Percentiles rank a stretch among this genome's conserved stretches.
Conservation (phyloP, 1,140 invertebrate species). For the Chymomyza costata region DNA sequence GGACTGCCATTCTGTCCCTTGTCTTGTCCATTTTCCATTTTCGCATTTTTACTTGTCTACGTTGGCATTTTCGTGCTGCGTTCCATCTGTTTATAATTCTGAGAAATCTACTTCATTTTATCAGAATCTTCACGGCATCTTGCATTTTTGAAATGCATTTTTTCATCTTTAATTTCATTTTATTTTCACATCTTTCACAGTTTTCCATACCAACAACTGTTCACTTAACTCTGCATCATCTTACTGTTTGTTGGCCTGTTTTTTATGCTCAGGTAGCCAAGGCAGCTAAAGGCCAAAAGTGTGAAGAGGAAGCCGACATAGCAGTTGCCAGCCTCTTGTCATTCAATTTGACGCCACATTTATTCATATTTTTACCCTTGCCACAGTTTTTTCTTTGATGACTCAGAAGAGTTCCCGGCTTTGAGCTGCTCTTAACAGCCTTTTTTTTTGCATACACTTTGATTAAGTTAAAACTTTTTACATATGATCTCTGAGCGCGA, state of each 20-base stretch:
- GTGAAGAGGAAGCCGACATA: not conserved
- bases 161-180: conserved; percentile 61
- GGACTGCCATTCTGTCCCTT: conserved; percentile 22
- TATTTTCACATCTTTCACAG: conserved; percentile 19
- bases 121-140: conserved; percentile 61
- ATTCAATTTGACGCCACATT: conserved; percentile 69
- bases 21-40: conserved; percentile 8
- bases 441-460: no score
- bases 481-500: no score
- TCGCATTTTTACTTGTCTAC: conserved; percentile 23
- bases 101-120: conserved; percentile 63
- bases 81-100: conserved; percentile 60
- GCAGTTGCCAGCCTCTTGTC: conserved; percentile 36
- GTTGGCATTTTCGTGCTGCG: conserved; percentile 33
- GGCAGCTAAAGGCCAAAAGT: not conserved
- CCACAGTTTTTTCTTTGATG: not conserved
- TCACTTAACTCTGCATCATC: conserved; percentile 9
- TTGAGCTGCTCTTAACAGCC: no score
- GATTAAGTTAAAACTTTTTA: no score
- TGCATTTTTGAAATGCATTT: conserved; percentile 64
- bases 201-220: no score
- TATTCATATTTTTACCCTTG: conserved; percentile 39
- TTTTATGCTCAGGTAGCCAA: not conserved
- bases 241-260: conserved; percentile 5
- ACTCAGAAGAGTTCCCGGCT: not conserved